Base-by-base conservation (phyloP, 2,888 invertebrate species). In the Hedychridium roseum region DNA sequence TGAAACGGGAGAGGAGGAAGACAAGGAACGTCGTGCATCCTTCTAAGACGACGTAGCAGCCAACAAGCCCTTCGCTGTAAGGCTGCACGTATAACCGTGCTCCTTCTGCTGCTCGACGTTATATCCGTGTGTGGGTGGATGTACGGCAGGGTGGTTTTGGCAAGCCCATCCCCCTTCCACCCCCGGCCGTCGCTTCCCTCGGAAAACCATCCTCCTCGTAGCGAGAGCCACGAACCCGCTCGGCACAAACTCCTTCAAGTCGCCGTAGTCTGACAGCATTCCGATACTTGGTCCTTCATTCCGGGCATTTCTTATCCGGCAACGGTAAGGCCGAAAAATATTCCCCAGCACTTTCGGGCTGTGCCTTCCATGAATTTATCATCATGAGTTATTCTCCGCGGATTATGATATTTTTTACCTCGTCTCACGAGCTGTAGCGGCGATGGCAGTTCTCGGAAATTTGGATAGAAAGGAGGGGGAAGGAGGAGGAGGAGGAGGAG, bases 141-240 rank as follows among this genome's bases (percentile, higher is more conserved):
- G 66, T 70, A 74, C 68, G 65, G 57, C 55, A 63, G 67, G 72
- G 65, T 77, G 73, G 67, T 76, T 77, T 76, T 76, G 71, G 73
- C 74, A 74, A 71, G 68, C 66, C 66, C 71, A 63, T 64, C 68
- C 69, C 63, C 63, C 57, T 39, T 47, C 43, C 53, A 42, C 50
- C 35, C 12, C 27, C 27, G 12, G 3, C 27, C 27, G 45, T 23
- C 34, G 4, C 23, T 47, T 56, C 70, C 60, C 54, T 56, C 60
- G 64, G n/a, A 57, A 65, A 67, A 68, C 70, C 69, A 66, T 65
- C 66, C 66, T 61, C 59, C 54, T 50, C 40, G 54, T 56, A 69
- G 67, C 64, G 66, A 67, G 60, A 61, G 58, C 56, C 61, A 60
- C 62, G 68, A 70, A 59, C 71, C 50, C 57, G 57, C 61, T 61